Evolutionary conservation across 2,888 invertebrate species (phyloP), one percentile per base, ranked within the genome.

Genomic region (Lucinisca nassula): DNA sequence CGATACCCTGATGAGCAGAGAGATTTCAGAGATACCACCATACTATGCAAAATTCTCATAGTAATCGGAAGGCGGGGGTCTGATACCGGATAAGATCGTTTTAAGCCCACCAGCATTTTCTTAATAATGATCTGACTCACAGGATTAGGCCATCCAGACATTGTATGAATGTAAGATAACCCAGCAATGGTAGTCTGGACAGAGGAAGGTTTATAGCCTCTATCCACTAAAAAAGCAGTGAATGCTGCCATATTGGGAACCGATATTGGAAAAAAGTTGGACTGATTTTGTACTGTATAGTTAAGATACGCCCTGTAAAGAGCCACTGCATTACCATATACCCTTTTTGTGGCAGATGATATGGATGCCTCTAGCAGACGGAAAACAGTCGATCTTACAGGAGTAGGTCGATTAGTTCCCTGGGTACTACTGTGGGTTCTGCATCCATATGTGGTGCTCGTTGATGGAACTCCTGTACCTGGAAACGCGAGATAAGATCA

Each of bases 401-500:
- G 27, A 27, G 27, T 14, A 76, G 21, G 0, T 10, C 30, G 32
- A 87, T 40, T 17, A 83, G 61, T 8, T 61, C 27, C 24, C 49
- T 70, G 35, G 82, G 82, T 12, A 88, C 45, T 0, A 30, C 6
- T 6, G 72, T 78, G 3, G 76, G 74, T 21, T 49, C 21, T 75
- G 17, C 12, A 77, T 83, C 80, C 70, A 73, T 75, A 61, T 73
- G 51, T 72, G 87, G 85, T 14, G 82, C 83, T 14, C 75, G 24
- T 12, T 24, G 14, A 24, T 55, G 72, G 51, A 89, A 84, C 51
- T 82, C 67, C 2, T 67, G 37, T 24, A 90, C 75, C 88, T 90
- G 84, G 35, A 84, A 88, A 78, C 85, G 87, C 38, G 84, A 84
- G 49, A 89, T 76, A 30, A 80, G 61, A 27, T 85, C 89, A n/a